These are phyloP conservation scores for Zele albiditarsus DNA, from an alignment of 2,888 invertebrate species.

Conservation along the genomic window DNA sequence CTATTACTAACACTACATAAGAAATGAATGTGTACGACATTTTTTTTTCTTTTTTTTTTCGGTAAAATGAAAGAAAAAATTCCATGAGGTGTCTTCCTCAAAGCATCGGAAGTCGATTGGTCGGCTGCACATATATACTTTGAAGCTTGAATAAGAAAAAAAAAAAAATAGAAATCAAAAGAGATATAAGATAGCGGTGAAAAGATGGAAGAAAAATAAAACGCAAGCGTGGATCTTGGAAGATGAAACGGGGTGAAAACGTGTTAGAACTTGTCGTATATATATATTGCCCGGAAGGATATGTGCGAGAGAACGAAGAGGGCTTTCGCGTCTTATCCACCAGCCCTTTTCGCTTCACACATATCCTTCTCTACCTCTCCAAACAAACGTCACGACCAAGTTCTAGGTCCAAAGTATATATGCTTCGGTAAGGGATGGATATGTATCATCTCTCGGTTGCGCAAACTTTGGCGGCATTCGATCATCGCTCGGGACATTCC, in stretches of 20 bases:
- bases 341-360: neutral
- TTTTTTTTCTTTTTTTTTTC: neutral
- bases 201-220: constrained; percentile 13
- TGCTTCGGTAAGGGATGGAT: constrained; percentile 28
- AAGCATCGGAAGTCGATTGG: neutral
- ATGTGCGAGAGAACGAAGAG: neutral
- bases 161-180: constrained; percentile 1
- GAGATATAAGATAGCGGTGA: neutral
- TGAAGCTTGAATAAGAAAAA: too few relatives aligned
- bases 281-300: constrained; percentile 6
- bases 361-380: neutral
- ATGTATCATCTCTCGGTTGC: constrained; percentile 58
- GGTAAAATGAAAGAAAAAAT: neutral
- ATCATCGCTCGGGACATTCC: constrained; percentile 57
- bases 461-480: constrained; percentile 65
- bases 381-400: constrained; percentile 27
- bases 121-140: neutral
- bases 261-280: constrained; percentile 7
- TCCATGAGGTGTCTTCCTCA: neutral
- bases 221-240: neutral
- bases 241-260: constrained; percentile 28
- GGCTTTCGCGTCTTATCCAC: constrained; percentile 8
- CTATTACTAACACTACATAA: too few relatives aligned
- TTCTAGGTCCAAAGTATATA: constrained; percentile 12
- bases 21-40: neutral